Evolutionary conservation across 2,797 vertebrate genomes (phyloP).

Genomic region (Spea hammondii): DNA sequence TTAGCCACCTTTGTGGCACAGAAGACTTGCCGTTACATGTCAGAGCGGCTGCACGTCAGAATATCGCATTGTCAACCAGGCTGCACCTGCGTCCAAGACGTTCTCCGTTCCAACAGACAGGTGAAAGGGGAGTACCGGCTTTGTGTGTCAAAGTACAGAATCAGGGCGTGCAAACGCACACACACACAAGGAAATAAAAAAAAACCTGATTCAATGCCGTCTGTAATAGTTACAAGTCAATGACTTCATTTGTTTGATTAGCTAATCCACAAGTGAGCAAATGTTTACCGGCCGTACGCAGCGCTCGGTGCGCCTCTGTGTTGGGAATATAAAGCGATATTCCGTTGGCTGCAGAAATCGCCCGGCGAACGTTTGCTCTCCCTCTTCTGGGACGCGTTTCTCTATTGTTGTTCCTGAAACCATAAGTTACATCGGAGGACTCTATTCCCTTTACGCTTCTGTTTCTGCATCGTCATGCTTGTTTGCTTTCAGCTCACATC

Average conservation of each 20-base stretch:
- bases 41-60: not conserved
- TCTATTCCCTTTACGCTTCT: not conserved
- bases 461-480: not conserved
- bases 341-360: not conserved
- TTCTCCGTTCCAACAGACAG: not conserved
- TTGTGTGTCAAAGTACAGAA: conserved; percentile 6
- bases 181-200: not conserved
- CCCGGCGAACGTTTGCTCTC: not conserved
- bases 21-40: not conserved
- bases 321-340: conserved; percentile 1
- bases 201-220: conserved; percentile 4
- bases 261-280: conserved; percentile 44
- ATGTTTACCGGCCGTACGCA: conserved; percentile 40
- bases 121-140: not conserved
- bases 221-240: conserved; percentile 27
- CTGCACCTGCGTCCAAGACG: not conserved
- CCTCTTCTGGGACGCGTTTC: not conserved
- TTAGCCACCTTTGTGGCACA: too few species aligned
- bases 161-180: not conserved
- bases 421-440: not conserved
- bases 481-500: not conserved
- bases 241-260: conserved; percentile 48
- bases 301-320: not conserved
- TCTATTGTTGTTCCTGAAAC: not conserved
- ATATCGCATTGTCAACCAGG: not conserved